phyloP scores from a whole-genome alignment of 2,113 vertebrate genomes.

The Ovis aries region DNA sequence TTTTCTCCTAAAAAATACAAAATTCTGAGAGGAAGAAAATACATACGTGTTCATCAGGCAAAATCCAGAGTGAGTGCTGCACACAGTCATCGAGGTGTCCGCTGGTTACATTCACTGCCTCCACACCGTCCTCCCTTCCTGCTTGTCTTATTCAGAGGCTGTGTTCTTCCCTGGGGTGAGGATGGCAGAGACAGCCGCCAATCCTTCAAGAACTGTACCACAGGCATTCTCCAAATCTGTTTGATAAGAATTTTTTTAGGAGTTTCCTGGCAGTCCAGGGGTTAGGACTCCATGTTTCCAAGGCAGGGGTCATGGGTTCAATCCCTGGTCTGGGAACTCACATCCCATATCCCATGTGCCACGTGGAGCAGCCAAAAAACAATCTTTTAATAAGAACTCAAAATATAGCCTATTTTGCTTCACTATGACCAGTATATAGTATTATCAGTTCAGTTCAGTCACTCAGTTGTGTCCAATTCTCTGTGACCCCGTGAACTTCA shows the following conservation, averaged over 20 bases:
- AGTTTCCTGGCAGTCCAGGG: background rate
- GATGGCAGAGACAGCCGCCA: background rate
- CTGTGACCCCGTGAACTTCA: no score
- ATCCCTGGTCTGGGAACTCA: background rate
- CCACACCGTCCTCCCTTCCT: fast-evolving
- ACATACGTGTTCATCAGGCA: background rate
- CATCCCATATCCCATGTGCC: background rate
- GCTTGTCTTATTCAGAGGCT: background rate
- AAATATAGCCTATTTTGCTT: background rate
- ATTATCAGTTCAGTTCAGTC: no score
- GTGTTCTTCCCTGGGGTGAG: fast-evolving
- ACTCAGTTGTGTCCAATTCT: no score
- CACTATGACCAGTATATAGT: background rate
- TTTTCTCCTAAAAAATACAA: background rate
- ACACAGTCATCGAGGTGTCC: fast-evolving
- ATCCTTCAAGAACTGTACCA: background rate
- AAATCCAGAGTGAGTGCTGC: fast-evolving
- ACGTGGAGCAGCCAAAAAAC: fast-evolving
- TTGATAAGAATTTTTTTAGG: background rate
- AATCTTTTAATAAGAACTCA: background rate
- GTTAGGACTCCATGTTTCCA: background rate
- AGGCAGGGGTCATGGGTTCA: background rate
- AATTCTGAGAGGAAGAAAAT: background rate
- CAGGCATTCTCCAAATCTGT: background rate
- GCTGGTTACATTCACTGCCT: fast-evolving